phyloP scores from a whole-genome alignment of 1,140 invertebrate genomes.

The Drosophila cardini region DNA sequence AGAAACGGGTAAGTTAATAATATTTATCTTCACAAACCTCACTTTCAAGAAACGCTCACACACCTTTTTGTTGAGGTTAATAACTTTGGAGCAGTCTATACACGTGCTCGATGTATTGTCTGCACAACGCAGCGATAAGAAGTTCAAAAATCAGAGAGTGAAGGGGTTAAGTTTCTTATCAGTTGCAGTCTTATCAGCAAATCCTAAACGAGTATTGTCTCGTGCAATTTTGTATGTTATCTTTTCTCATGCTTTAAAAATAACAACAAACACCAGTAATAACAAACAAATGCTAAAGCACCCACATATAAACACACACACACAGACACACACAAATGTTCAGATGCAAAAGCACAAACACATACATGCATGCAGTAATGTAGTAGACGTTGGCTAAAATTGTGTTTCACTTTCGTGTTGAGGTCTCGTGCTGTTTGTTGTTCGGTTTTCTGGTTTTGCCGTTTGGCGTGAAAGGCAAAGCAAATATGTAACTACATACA shows the following conservation, averaged over 20 bases:
- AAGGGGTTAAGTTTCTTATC: constrained; percentile 21
- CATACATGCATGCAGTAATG: constrained; percentile 24
- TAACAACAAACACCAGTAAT: constrained; percentile 32
- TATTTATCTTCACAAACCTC: constrained; percentile 10
- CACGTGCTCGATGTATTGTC: neutral
- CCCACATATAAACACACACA: constrained; percentile 40
- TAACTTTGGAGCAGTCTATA: constrained; percentile 29
- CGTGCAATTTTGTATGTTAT: constrained; percentile 48
- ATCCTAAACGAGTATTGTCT: constrained; percentile 30
- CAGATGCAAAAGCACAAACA: constrained; percentile 45
- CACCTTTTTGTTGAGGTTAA: constrained; percentile 38
- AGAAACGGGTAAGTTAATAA: constrained; percentile 77
- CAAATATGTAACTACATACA: constrained; percentile 36
- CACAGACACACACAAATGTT: constrained; percentile 5
- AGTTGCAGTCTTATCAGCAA: constrained; percentile 18
- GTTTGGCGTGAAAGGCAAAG: constrained; percentile 46
- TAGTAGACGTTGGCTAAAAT: constrained; percentile 39
- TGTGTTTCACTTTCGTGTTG: constrained; percentile 77
- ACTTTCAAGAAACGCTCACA: constrained; percentile 12
- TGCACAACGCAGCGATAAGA: constrained; percentile 21
- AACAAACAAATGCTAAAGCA: constrained; percentile 51
- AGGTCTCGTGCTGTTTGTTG: constrained; percentile 69
- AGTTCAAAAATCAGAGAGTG: constrained; percentile 18
- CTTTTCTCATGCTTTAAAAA: constrained; percentile 55
- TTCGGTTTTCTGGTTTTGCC: constrained; percentile 57